A percentile compares a stretch with the other conserved stretches of the same genome.
Conservation (phyloP, 1,140 invertebrate species). For the Anagrus nilaparvatae region DNA sequence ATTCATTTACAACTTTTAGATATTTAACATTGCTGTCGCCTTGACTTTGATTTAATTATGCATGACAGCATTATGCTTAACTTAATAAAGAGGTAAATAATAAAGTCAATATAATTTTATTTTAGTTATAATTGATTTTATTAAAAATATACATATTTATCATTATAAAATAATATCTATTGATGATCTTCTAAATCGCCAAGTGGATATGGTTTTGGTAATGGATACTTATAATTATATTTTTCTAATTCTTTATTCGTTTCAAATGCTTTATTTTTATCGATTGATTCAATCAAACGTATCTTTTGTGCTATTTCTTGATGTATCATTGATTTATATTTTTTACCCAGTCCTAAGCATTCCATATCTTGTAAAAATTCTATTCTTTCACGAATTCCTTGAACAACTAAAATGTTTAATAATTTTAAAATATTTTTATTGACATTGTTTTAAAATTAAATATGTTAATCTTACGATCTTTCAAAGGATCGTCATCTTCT, state of each 20-base stretch:
- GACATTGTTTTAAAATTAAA: too few species aligned
- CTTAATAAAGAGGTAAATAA: too few species aligned
- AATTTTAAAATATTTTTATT: too few species aligned
- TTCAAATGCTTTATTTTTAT: constrained; percentile 24
- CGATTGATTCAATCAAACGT: constrained; percentile 33
- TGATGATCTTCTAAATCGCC: constrained; percentile 32
- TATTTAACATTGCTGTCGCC: too few species aligned
- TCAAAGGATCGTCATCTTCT: constrained; percentile 23
- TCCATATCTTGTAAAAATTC: constrained; percentile 42
- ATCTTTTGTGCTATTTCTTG: constrained; percentile 41
- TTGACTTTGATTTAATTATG: too few species aligned
- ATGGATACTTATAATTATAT: constrained; percentile 23
- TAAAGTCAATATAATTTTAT: too few species aligned
- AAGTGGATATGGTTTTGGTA: constrained; percentile 33
- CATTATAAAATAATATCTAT: too few species aligned
- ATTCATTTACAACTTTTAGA: too few species aligned
- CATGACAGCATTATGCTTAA: too few species aligned
- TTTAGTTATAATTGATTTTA: too few species aligned
- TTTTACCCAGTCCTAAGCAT: constrained; percentile 36
- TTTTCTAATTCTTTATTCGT: constrained; percentile 25
- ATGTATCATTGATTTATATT: constrained; percentile 39
- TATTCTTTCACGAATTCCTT: constrained; percentile 39
- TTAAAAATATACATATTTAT: too few species aligned
- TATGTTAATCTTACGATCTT: constrained; percentile 31
- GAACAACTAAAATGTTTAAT: too few species aligned